phyloP scores from a whole-genome alignment of 2,888 invertebrate genomes.

The Drosophila cyrtoloma region DNA sequence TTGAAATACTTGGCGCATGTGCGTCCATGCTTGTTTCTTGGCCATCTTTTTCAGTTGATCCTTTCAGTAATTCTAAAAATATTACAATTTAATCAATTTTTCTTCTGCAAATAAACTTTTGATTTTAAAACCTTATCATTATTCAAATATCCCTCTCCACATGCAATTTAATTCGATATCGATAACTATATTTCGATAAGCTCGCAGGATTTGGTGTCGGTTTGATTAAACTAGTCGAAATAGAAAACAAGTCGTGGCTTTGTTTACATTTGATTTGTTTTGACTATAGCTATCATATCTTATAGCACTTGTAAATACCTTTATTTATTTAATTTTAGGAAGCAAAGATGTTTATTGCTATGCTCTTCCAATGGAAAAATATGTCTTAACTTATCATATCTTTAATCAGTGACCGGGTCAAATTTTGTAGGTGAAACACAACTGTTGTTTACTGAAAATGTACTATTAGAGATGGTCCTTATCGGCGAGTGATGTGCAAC shows the following conservation, averaged over 20 bases:
- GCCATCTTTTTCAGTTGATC: constrained; percentile 42
- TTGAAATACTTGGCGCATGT: constrained; percentile 66
- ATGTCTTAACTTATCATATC: constrained; percentile 37
- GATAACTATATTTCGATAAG: neutral
- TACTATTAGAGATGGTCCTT: constrained; percentile 26
- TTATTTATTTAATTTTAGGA: neutral
- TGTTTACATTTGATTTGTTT: constrained; percentile 3
- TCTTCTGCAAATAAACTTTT: neutral
- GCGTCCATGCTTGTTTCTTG: constrained; percentile 55
- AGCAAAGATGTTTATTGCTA: neutral
- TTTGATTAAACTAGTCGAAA: neutral
- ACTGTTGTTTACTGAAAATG: constrained; percentile 44
- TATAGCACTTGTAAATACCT: neutral
- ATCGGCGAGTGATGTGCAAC: neutral
- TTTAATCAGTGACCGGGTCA: constrained; percentile 48
- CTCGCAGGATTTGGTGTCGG: neutral
- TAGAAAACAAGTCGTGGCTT: neutral
- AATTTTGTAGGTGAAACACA: constrained; percentile 55
- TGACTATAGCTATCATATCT: neutral
- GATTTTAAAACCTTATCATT: neutral
- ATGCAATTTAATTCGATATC: neutral
- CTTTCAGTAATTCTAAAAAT: neutral
- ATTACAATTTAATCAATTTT: neutral
- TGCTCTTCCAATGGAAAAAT: constrained; percentile 15
- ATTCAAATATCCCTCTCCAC: neutral